A percentile compares a stretch with the other conserved stretches of the same genome.
Evolutionary conservation across 2,888 invertebrate genomes (phyloP).

Genomic region (Apodemia duryi): DNA sequence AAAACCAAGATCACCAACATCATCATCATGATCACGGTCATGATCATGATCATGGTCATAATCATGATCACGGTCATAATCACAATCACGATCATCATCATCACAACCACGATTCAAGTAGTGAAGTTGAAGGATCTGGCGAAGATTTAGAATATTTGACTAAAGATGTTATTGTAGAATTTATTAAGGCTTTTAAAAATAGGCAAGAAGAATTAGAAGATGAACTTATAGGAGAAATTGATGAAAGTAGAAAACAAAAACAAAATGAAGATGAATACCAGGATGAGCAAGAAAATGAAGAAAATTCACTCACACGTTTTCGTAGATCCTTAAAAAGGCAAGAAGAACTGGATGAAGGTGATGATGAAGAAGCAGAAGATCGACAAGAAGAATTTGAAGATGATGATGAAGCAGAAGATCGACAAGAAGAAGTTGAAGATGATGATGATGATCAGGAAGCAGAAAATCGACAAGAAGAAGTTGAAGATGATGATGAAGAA

Average conservation of each 20-base stretch:
- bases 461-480: constrained; percentile 29
- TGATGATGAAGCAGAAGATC: constrained; percentile 31
- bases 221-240: constrained; percentile 27
- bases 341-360: constrained; percentile 23
- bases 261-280: constrained; percentile 13
- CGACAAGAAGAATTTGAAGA: constrained; percentile 26
- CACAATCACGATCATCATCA: not conserved
- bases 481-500: constrained; percentile 28
- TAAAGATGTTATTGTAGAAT: constrained; percentile 17
- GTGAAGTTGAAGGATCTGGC: constrained; percentile 33
- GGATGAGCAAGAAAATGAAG: constrained; percentile 16
- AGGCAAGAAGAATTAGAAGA: constrained; percentile 26
- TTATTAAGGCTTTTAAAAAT: constrained; percentile 28
- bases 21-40: constrained; percentile 10
- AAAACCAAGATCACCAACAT: not conserved
- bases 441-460: constrained; percentile 19
- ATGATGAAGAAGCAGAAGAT: constrained; percentile 21
- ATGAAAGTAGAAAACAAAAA: constrained; percentile 5
- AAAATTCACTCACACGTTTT: not conserved
- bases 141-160: constrained; percentile 19
- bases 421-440: constrained; percentile 22
- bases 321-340: constrained; percentile 10
- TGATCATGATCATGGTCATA: not conserved
- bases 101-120: constrained; percentile 21
- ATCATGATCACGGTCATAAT: constrained; percentile 22